A percentile compares a stretch with the other conserved stretches of the same genome.
These are phyloP conservation scores for Gambusia holbrooki DNA, from an alignment of 2,113 vertebrate species.

Conservation along the genomic window DNA sequence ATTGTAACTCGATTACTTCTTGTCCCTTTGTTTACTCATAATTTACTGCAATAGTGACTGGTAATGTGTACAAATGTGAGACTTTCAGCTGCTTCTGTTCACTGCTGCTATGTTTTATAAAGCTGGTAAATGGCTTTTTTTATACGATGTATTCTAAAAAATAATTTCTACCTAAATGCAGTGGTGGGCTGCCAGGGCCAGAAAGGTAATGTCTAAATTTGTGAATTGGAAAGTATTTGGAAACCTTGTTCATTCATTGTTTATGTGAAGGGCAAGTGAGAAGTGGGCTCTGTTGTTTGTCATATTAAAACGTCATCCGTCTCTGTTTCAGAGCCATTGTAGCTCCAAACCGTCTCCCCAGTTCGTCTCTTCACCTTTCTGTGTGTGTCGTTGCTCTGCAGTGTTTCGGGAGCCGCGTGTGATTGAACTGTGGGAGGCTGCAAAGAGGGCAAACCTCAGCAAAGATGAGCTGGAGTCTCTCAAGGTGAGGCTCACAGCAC, in stretches of 20 bases:
- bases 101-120: no score
- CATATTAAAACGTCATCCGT: neutral
- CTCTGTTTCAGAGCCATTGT: neutral
- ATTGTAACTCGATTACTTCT: no score
- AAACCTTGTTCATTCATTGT: neutral
- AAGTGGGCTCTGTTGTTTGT: neutral
- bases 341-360: constrained; percentile 13
- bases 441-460: constrained; percentile 88
- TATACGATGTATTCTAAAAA: no score
- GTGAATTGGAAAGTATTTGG: neutral
- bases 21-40: no score
- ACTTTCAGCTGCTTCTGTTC: no score
- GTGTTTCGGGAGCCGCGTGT: constrained; percentile 95
- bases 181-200: no score
- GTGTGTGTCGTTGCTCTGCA: constrained; percentile 53
- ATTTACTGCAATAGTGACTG: no score
- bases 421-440: constrained; percentile 95
- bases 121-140: no score
- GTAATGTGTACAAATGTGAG: no score
- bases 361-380: constrained; percentile 7
- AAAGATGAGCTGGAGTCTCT: constrained; percentile 92
- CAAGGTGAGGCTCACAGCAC: constrained; percentile 78
- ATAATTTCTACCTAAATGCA: no score
- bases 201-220: neutral
- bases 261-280: neutral